Conservation (phyloP, 2,113 vertebrate species). For the Poeciliopsis turrubarensis region DNA sequence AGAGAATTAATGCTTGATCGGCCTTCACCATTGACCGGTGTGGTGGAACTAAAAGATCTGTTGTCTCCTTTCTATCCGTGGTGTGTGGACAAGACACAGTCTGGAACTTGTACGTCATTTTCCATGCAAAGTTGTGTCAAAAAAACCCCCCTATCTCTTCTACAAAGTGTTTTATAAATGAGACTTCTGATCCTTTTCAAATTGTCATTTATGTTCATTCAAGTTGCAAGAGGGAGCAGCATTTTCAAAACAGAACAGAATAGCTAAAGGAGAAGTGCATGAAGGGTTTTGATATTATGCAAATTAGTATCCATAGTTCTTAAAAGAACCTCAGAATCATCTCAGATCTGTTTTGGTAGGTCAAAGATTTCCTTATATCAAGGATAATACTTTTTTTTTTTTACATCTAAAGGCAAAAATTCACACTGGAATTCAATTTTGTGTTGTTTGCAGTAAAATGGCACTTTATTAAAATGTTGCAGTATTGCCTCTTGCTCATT, state of each 20-base stretch:
- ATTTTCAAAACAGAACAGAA: too few relatives aligned
- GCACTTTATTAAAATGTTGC: slow-evolving; percentile 1
- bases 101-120: too few relatives aligned
- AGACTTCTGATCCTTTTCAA: too few relatives aligned
- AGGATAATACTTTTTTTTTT: neutral
- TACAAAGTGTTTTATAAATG: too few relatives aligned
- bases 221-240: too few relatives aligned
- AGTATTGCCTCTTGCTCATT: slow-evolving; percentile 24
- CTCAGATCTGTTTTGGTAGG: neutral
- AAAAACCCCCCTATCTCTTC: too few relatives aligned
- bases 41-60: neutral
- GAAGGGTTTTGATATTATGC: neutral
- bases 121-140: too few relatives aligned
- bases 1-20: neutral
- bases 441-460: neutral
- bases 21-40: neutral
- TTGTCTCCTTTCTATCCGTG: too few relatives aligned
- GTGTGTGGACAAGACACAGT: too few relatives aligned
- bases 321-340: neutral
- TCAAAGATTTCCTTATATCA: neutral
- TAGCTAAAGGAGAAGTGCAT: too few relatives aligned
- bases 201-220: too few relatives aligned
- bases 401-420: neutral
- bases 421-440: neutral
- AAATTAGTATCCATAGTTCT: neutral